Evolutionary conservation across 2,797 vertebrate genomes (phyloP).

Genomic region (Rachycentron canadum): DNA sequence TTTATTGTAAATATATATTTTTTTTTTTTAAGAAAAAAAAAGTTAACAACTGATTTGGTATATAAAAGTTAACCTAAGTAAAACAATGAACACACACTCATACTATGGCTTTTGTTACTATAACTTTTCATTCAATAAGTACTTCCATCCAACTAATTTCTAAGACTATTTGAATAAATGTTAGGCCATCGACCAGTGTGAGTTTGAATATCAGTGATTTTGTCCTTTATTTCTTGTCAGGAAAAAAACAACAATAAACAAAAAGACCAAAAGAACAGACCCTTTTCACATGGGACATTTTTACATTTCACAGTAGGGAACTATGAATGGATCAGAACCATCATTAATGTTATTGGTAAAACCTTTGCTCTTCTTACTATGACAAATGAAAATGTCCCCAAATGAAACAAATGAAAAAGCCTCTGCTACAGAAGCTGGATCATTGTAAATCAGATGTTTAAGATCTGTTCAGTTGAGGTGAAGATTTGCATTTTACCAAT

Average conservation of each 20-base stretch:
- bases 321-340: neutral
- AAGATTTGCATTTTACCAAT: conserved; percentile 18
- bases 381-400: neutral
- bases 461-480: neutral
- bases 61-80: too few relatives aligned
- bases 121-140: neutral
- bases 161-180: neutral
- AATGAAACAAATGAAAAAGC: neutral
- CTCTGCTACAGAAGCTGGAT: neutral
- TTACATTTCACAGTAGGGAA: neutral
- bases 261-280: too few relatives aligned
- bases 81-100: neutral
- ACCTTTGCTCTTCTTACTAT: neutral
- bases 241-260: too few relatives aligned
- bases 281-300: neutral
- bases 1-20: neutral
- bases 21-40: neutral
- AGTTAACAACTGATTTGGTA: too few relatives aligned
- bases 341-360: neutral
- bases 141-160: neutral
- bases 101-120: neutral
- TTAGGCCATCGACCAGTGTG: neutral
- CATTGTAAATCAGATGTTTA: neutral
- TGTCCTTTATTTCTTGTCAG: neutral
- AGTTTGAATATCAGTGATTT: neutral